Evolutionary conservation across 2,888 invertebrate species (phyloP).

Genomic region (Calameuta filiformis): DNA sequence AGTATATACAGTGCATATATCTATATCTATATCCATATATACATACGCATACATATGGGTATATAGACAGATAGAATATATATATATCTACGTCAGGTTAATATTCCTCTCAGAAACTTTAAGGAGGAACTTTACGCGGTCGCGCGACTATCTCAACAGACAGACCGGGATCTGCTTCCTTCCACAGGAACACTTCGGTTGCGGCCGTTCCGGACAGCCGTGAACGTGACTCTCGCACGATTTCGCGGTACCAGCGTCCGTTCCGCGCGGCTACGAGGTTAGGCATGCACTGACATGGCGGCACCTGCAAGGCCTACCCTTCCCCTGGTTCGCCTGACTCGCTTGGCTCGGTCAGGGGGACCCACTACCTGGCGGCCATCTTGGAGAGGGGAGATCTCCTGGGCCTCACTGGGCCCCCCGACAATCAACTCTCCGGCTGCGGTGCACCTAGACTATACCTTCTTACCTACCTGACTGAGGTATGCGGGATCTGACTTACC

Average conservation of each 20-base stretch:
- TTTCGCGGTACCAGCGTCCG: slow-evolving; percentile 43
- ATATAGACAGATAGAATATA: too few species aligned
- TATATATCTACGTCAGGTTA: too few species aligned
- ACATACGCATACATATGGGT: too few species aligned
- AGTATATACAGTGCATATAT: too few species aligned
- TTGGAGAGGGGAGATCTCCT: slow-evolving; percentile 56
- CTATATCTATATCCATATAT: too few species aligned
- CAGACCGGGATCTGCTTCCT: too few species aligned
- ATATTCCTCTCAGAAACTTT: too few species aligned
- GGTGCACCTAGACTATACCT: slow-evolving; percentile 51
- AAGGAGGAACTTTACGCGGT: slow-evolving; percentile 21
- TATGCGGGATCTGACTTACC: slow-evolving; percentile 52
- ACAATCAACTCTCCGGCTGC: slow-evolving; percentile 51
- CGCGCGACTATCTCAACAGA: slow-evolving; percentile 45
- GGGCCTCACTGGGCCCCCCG: slow-evolving; percentile 27
- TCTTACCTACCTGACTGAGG: slow-evolving; percentile 48
- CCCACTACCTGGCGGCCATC: slow-evolving; percentile 60
- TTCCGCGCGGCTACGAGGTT: slow-evolving; percentile 63
- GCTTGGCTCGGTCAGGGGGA: slow-evolving; percentile 49
- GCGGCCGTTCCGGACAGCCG: slow-evolving; percentile 5
- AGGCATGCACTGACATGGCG: slow-evolving; percentile 67
- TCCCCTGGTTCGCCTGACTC: slow-evolving; percentile 48
- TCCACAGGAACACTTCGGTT: too few species aligned
- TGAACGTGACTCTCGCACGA: slow-evolving; percentile 16
- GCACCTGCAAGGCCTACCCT: slow-evolving; percentile 64